Percentiles rank a stretch among this genome's conserved stretches.
Conservation (phyloP, 1,140 invertebrate genomes). For the Streblospio benedicti region DNA sequence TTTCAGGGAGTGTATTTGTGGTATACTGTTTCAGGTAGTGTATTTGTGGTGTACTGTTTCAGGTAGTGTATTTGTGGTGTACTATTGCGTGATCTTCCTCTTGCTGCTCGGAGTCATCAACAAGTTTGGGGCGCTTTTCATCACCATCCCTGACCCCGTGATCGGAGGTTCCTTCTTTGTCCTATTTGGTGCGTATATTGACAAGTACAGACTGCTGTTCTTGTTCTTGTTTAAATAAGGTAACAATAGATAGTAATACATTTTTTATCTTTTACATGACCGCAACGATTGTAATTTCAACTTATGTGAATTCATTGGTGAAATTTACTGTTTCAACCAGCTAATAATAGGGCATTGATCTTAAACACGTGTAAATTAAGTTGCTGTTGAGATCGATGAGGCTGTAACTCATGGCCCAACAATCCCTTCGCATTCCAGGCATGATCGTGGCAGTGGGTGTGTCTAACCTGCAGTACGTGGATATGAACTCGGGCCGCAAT, state of each 20-base stretch:
- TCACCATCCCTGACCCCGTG: conserved; percentile 80
- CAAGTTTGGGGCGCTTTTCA: conserved; percentile 69
- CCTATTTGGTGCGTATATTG: conserved; percentile 61
- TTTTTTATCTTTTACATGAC: no score
- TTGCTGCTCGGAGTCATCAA: conserved; percentile 61
- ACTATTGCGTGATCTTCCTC: conserved; percentile 67
- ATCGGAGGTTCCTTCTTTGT: conserved; percentile 78
- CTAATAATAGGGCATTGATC: no score
- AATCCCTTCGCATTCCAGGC: no score
- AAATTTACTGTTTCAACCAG: no score
- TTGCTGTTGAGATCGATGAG: no score
- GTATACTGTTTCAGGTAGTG: not conserved
- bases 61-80: no score
- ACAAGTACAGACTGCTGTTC: conserved; percentile 61
- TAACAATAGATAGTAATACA: no score
- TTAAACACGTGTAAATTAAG: no score
- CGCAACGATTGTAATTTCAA: no score
- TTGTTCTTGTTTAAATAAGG: conserved; percentile 4
- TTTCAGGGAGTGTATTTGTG: not conserved
- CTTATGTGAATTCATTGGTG: no score
- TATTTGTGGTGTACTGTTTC: no score
- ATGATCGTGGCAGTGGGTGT: conserved; percentile 37
- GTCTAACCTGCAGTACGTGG: conserved; percentile 69
- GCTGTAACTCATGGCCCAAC: no score
- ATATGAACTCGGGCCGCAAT: conserved; percentile 67